phyloP scores from a whole-genome alignment of 2,113 vertebrate species.

The Synodontis membranacea region DNA sequence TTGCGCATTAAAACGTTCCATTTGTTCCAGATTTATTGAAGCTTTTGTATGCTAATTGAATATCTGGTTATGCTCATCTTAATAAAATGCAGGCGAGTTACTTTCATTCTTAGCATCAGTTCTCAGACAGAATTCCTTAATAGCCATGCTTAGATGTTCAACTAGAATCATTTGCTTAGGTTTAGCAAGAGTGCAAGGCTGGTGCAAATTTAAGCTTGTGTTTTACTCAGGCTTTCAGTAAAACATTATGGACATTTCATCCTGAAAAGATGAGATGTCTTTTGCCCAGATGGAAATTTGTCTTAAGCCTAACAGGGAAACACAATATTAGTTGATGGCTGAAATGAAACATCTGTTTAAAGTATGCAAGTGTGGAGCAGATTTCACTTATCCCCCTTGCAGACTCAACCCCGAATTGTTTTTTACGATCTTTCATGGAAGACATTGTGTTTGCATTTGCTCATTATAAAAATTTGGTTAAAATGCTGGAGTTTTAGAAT shows the following conservation, averaged over 20 bases:
- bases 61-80: background rate
- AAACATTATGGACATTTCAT: background rate
- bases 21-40: background rate
- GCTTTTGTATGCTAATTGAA: background rate
- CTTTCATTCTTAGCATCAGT: background rate
- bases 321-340: constrained; percentile 18
- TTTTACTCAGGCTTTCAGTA: background rate
- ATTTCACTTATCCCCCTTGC: background rate
- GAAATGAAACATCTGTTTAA: constrained; percentile 33
- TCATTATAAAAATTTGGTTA: background rate
- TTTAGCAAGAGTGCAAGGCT: background rate
- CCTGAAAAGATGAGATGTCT: background rate
- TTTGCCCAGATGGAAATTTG: constrained; percentile 10
- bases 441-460: background rate
- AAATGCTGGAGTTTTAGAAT: background rate
- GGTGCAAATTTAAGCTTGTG: background rate
- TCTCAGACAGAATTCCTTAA: background rate
- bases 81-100: background rate
- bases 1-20: background rate
- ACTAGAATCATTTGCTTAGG: background rate
- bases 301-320: constrained; percentile 14
- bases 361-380: background rate
- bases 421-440: background rate
- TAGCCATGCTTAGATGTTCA: background rate
- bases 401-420: background rate